Evolutionary conservation across 2,888 invertebrate species (phyloP).

Genomic region (Epinotia nisella): DNA sequence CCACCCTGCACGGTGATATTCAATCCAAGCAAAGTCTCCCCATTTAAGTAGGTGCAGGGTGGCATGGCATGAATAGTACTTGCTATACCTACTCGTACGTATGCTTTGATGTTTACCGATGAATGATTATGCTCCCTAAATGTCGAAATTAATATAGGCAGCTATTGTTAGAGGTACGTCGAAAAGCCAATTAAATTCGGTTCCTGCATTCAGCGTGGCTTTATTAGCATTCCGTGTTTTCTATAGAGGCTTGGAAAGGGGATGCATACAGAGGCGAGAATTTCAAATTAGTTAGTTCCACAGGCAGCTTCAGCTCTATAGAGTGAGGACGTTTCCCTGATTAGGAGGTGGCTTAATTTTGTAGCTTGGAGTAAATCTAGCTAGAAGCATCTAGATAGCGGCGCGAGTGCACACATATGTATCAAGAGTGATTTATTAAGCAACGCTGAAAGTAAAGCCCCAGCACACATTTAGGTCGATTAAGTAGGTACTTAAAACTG

Average conservation of each 20-base stretch:
- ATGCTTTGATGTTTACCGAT: conserved; percentile 43
- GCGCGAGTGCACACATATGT: not conserved
- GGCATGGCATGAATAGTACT: conserved; percentile 33
- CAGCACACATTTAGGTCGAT: conserved; percentile 44
- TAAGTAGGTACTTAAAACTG: conserved; percentile 26
- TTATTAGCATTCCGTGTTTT: conserved; percentile 44
- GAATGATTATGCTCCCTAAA: conserved; percentile 43
- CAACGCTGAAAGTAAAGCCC: conserved; percentile 39
- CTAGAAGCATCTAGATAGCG: conserved; percentile 36
- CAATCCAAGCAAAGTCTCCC: conserved; percentile 42
- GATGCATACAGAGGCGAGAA: conserved; percentile 36
- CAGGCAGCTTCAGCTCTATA: conserved; percentile 4
- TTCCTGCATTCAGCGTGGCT: conserved; percentile 35
- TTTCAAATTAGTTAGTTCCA: conserved; percentile 35
- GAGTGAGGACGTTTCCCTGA: conserved; percentile 27
- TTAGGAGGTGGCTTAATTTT: conserved; percentile 31
- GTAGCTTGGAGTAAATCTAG: conserved; percentile 33
- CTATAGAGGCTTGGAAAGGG: conserved; percentile 37
- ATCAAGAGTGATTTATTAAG: conserved; percentile 37
- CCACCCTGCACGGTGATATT: conserved; percentile 35
- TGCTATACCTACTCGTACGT: conserved; percentile 32
- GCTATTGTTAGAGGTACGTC: conserved; percentile 37
- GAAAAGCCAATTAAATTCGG: conserved; percentile 43
- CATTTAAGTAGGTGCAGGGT: conserved; percentile 36
- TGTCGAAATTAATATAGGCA: conserved; percentile 44